A percentile compares a stretch with the other conserved stretches of the same genome.
Conservation (phyloP, 2,113 vertebrate genomes). For the Odocoileus virginianus region DNA sequence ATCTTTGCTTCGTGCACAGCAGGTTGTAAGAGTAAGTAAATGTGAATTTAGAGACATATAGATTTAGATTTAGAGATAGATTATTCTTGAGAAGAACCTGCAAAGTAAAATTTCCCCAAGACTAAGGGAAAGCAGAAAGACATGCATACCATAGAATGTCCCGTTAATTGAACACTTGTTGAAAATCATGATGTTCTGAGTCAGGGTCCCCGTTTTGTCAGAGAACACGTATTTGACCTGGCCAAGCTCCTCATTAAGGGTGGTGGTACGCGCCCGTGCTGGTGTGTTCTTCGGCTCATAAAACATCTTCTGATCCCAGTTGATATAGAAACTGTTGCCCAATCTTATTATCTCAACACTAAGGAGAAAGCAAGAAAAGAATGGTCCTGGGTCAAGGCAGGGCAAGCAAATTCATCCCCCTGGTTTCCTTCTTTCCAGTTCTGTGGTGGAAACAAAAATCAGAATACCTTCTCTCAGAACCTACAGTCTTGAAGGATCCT, state of each 20-base stretch:
- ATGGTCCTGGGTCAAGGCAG: neutral
- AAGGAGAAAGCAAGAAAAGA: slow-evolving; percentile 55
- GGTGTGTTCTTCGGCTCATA: slow-evolving; percentile 86
- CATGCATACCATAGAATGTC: slow-evolving; percentile 86
- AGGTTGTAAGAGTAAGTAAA: neutral
- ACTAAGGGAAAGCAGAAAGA: neutral
- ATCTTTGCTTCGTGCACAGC: neutral
- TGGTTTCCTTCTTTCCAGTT: neutral
- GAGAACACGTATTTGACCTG: slow-evolving; percentile 98
- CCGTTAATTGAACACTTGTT: slow-evolving; percentile 94
- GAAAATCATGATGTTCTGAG: slow-evolving; percentile 97
- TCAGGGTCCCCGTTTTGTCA: slow-evolving; percentile 97
- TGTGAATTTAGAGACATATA: slow-evolving; percentile 1
- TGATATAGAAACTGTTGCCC: slow-evolving; percentile 95
- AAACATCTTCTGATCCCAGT: slow-evolving; percentile 98
- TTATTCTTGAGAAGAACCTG: neutral
- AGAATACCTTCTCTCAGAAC: neutral
- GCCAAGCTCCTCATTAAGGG: slow-evolving; percentile 95
- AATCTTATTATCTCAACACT: slow-evolving; percentile 97
- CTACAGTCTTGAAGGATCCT: neutral
- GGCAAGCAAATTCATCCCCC: neutral
- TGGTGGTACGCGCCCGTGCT: slow-evolving; percentile 93
- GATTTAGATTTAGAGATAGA: neutral
- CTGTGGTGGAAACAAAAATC: neutral
- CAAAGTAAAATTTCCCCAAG: neutral